Conservation (phyloP, 2,113 vertebrate species). For the Lutjanus erythropterus region DNA sequence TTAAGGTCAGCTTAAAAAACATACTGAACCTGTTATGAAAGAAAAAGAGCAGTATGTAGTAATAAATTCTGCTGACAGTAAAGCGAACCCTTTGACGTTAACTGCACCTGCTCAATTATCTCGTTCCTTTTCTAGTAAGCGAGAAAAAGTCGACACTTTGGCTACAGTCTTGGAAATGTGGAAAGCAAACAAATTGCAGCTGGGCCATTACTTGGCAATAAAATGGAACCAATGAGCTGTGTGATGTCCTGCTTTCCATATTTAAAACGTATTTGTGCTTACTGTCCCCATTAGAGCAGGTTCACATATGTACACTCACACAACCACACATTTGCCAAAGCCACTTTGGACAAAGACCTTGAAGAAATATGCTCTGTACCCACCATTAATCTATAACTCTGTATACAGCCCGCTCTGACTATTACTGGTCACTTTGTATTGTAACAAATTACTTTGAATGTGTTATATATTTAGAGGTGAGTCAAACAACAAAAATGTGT, state of each 20-base stretch:
- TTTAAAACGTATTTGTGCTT: slow-evolving; percentile 69
- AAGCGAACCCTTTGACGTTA: slow-evolving; percentile 42
- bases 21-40: slow-evolving; percentile 7
- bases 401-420: neutral
- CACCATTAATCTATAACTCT: slow-evolving; percentile 3
- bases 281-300: slow-evolving; percentile 54
- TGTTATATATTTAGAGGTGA: neutral
- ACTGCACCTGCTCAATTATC: slow-evolving; percentile 42
- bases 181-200: slow-evolving; percentile 75
- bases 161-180: slow-evolving; percentile 70
- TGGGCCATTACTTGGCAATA: slow-evolving; percentile 75
- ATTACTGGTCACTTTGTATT: neutral
- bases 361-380: slow-evolving; percentile 5
- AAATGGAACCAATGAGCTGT: slow-evolving; percentile 81
- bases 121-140: slow-evolving; percentile 20
- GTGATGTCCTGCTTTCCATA: slow-evolving; percentile 70
- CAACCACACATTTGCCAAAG: neutral
- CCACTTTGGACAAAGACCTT: slow-evolving; percentile 11
- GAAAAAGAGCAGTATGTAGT: neutral
- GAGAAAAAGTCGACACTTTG: slow-evolving; percentile 55
- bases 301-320: neutral
- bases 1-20: neutral
- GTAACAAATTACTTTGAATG: neutral
- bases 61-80: slow-evolving; percentile 34
- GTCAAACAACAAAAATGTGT: neutral